Evolutionary conservation across 2,888 invertebrate species (phyloP).

Genomic region (Argynnis bischoffii): DNA sequence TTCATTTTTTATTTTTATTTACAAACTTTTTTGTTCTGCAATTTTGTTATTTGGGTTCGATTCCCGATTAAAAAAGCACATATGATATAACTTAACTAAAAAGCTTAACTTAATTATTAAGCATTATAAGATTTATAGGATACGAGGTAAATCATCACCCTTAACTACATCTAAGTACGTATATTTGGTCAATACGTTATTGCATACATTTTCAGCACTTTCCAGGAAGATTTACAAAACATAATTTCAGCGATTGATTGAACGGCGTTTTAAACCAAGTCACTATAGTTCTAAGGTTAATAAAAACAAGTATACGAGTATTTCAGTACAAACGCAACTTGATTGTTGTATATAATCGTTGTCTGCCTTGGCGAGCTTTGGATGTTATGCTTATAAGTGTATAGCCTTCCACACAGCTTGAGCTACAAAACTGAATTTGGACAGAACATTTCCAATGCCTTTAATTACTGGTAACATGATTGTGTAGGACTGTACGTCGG

Average conservation of each 20-base stretch:
- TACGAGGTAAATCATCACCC: too few relatives aligned
- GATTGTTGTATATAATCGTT: slow-evolving; percentile 60
- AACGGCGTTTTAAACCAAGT: too few relatives aligned
- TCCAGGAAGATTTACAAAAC: not conserved
- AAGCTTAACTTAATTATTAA: too few relatives aligned
- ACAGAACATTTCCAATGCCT: slow-evolving; percentile 13
- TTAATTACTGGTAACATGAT: slow-evolving; percentile 22
- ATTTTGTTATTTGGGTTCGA: too few relatives aligned
- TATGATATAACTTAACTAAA: too few relatives aligned
- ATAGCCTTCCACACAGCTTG: slow-evolving; percentile 36
- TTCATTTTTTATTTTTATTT: too few relatives aligned
- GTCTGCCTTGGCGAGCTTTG: slow-evolving; percentile 77
- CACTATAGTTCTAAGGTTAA: not conserved
- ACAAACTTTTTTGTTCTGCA: too few relatives aligned
- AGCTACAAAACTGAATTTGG: slow-evolving; percentile 20
- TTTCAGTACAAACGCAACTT: slow-evolving; percentile 8
- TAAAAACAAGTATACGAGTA: not conserved
- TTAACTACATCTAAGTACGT: too few relatives aligned
- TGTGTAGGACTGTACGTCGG: slow-evolving; percentile 22
- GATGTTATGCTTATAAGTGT: slow-evolving; percentile 54
- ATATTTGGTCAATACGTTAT: not conserved
- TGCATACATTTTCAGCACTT: slow-evolving; percentile 5
- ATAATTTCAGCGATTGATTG: too few relatives aligned
- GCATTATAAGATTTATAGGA: not conserved
- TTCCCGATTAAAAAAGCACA: too few relatives aligned